These are phyloP conservation scores for Cremastinae sp. DNA, from an alignment of 2,888 invertebrate species.

Conservation along the genomic window DNA sequence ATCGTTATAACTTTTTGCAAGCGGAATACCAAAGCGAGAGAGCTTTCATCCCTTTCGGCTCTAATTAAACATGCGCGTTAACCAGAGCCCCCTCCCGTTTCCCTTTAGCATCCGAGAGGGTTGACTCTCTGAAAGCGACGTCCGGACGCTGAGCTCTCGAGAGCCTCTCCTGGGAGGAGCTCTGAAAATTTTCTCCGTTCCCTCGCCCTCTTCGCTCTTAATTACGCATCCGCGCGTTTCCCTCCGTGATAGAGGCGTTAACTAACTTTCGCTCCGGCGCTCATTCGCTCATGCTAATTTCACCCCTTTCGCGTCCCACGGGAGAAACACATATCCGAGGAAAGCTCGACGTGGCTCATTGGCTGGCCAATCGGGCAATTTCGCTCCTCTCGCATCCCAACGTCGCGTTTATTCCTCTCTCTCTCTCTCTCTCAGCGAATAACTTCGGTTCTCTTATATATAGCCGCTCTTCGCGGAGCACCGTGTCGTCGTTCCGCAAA, in stretches of 20 bases:
- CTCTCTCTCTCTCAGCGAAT: too few relatives aligned
- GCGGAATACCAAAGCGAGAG: too few relatives aligned
- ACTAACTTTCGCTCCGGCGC: constrained; percentile 72
- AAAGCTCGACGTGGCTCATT: constrained; percentile 68
- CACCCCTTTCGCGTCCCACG: constrained; percentile 71
- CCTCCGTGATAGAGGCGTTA: constrained; percentile 75
- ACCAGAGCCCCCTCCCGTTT: constrained; percentile 71
- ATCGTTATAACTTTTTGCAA: constrained; percentile 58
- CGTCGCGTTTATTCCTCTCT: not conserved
- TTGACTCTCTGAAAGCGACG: constrained; percentile 22
- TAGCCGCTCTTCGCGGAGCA: too few relatives aligned
- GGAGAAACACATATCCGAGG: constrained; percentile 62
- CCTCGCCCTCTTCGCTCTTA: constrained; percentile 68
- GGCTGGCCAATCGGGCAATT: constrained; percentile 65
- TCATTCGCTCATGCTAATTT: constrained; percentile 54
- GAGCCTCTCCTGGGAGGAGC: constrained; percentile 65
- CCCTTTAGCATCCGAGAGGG: constrained; percentile 46
- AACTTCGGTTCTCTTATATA: too few relatives aligned
- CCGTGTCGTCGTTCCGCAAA: too few relatives aligned
- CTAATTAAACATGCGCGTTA: constrained; percentile 79
- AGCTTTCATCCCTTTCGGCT: too few relatives aligned
- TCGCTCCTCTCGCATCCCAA: constrained; percentile 9
- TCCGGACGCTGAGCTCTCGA: constrained; percentile 26
- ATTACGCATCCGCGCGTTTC: constrained; percentile 73
- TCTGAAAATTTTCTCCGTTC: constrained; percentile 57